phyloP scores from a whole-genome alignment of 2,888 invertebrate species.

The Catocala fraxini region DNA sequence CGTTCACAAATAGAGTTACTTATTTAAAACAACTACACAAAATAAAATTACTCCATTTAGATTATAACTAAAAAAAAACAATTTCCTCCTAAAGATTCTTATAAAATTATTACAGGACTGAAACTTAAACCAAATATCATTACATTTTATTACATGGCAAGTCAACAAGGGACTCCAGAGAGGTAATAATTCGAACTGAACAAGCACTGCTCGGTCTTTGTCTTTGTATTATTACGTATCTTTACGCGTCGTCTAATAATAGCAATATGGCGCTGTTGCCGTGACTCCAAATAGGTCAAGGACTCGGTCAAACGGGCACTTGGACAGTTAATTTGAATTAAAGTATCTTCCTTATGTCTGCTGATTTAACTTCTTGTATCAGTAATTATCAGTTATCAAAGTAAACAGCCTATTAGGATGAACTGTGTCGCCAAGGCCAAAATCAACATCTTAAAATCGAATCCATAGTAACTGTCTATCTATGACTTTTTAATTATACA shows the following conservation, averaged over 20 bases:
- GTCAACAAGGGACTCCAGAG: not conserved
- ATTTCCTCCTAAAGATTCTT: too few relatives aligned
- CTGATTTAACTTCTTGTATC: too few relatives aligned
- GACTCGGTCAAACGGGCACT: slow-evolving; percentile 24
- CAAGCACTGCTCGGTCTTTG: not conserved
- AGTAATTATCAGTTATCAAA: too few relatives aligned
- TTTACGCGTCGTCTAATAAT: slow-evolving; percentile 26
- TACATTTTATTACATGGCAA: not conserved
- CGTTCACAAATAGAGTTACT: too few relatives aligned
- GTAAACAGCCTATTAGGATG: too few relatives aligned
- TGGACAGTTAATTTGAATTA: slow-evolving; percentile 33
- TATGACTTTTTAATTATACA: too few relatives aligned
- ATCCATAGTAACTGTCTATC: too few relatives aligned
- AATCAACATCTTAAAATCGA: too few relatives aligned
- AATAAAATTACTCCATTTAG: too few relatives aligned
- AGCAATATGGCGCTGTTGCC: slow-evolving; percentile 23
- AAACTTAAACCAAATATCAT: not conserved
- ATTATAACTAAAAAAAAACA: too few relatives aligned
- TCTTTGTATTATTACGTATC: not conserved
- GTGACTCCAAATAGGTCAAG: slow-evolving; percentile 40
- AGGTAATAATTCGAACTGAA: not conserved
- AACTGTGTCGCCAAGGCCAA: too few relatives aligned
- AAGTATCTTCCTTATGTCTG: not conserved
- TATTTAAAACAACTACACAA: too few relatives aligned
- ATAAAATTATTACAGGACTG: not conserved